Evolutionary conservation across 37 sponge, comb jelly and placozoan species (phyloP), one percentile per base, ranked within the genome.

Genomic region (Diacarnus erythraeanus): DNA sequence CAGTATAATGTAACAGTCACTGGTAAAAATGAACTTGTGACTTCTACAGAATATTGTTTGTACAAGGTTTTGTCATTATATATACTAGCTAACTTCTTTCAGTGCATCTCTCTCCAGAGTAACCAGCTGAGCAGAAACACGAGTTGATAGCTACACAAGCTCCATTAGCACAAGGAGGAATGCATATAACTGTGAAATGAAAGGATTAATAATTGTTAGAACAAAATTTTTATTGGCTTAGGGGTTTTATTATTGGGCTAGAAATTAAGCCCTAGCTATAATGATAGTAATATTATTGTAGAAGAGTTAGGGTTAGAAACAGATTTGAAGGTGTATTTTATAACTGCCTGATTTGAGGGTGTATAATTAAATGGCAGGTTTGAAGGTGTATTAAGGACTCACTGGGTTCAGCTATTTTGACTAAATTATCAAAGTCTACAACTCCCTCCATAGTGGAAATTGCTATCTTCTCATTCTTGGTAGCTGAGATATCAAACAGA

Each of bases 81-180:
- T 15, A 9, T 8, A 40, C 42, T 5, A n/a, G n/a, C n/a, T n/a
- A 18, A 79, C 79, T 34, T 36, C 25, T n/a, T 43, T 68, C 56
- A 30, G 47, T 76, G 71, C 90, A 90, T 57, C 37, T 56, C 8
- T 54, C 59, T 79, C 91, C 91, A 5, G 23, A 21, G 37, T 70
- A 91, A 4, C 91, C 91, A 26, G 30, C 71, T 17, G 59, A 36
- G 59, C 91, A 91, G 12, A 25, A 33, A 34, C 91, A 91, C 25
- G 78, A 73, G 69, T 91, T 66, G 39, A 71, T 83, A 2, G 34
- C 70, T 0, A 86, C 57, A 74, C 91, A 91, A 5, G 64, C 91
- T 40, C 91, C 91, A 75, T 91, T 76, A 22, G 68, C 80, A 79
- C 91, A 91, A 33, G 84, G 44, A 36, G 91, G 87, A 36, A 83